phyloP scores from a whole-genome alignment of 2,888 invertebrate species.

The Eupithecia inturbata region DNA sequence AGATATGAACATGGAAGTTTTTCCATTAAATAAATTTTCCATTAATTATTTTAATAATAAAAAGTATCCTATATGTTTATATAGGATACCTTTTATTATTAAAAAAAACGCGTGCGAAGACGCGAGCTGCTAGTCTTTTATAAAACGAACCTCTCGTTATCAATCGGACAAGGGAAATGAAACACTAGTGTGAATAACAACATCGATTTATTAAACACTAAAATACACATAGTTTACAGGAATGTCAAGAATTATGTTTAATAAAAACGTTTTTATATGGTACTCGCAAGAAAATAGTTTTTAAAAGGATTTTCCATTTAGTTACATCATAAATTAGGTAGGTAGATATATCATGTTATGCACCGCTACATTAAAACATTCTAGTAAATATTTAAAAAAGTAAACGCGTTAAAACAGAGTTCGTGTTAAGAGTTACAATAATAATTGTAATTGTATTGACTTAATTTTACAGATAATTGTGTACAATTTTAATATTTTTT shows the following conservation, averaged over 20 bases:
- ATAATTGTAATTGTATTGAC: not conserved
- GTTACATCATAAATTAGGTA: not conserved
- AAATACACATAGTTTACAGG: conserved; percentile 40
- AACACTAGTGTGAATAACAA: conserved; percentile 33
- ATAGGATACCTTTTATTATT: too few species aligned
- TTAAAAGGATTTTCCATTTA: not conserved
- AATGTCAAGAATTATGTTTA: conserved; percentile 33
- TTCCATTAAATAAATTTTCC: too few species aligned
- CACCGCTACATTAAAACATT: not conserved
- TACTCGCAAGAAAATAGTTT: not conserved
- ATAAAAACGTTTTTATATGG: not conserved
- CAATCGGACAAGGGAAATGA: not conserved
- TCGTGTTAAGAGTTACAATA: not conserved
- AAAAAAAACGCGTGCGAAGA: too few species aligned
- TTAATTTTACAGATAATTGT: not conserved
- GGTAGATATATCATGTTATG: not conserved
- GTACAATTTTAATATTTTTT: not conserved
- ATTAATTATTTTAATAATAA: too few species aligned
- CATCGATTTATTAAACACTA: conserved; percentile 37
- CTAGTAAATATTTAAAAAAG: not conserved
- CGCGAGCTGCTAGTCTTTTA: too few species aligned
- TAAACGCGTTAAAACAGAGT: not conserved
- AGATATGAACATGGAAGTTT: too few species aligned
- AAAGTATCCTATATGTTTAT: too few species aligned
- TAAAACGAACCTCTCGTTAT: not conserved